Conservation (phyloP, 2,113 vertebrate genomes). For the Parotia lawesii region DNA sequence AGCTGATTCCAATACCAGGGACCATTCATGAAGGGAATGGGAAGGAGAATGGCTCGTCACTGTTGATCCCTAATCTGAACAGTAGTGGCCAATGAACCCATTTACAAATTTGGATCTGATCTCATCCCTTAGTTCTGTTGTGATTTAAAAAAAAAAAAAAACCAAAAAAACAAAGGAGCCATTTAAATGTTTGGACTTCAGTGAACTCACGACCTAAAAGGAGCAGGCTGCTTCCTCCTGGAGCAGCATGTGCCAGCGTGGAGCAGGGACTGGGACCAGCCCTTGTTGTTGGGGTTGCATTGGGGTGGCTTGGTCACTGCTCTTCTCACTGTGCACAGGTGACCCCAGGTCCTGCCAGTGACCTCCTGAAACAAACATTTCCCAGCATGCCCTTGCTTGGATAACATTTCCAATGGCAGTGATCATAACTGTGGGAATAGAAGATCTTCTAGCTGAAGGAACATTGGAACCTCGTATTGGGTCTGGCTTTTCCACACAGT, state of each 20-base stretch:
- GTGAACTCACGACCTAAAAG: not conserved
- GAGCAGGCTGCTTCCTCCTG: not conserved
- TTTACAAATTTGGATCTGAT: not conserved
- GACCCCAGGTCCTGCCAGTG: not conserved
- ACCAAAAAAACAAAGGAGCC: not conserved
- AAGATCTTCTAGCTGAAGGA: not conserved
- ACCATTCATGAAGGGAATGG: slow-evolving; percentile 28
- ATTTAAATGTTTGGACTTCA: not conserved
- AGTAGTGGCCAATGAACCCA: not conserved
- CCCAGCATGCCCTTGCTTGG: not conserved
- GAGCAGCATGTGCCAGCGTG: not conserved
- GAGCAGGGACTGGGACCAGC: not conserved
- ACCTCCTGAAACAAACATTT: not conserved
- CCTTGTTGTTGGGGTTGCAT: not conserved
- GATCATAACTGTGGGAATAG: not conserved
- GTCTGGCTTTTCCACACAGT: not conserved
- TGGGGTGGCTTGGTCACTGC: not conserved
- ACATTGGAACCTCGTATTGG: not conserved
- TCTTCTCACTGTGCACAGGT: not conserved
- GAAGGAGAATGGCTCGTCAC: not conserved
- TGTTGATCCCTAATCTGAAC: not conserved
- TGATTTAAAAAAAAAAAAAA: not conserved
- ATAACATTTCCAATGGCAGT: not conserved
- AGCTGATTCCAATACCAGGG: slow-evolving; percentile 44
- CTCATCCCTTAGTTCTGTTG: not conserved